phyloP scores from a whole-genome alignment of 2,113 vertebrate genomes.

The Nycticryphes semicollaris region DNA sequence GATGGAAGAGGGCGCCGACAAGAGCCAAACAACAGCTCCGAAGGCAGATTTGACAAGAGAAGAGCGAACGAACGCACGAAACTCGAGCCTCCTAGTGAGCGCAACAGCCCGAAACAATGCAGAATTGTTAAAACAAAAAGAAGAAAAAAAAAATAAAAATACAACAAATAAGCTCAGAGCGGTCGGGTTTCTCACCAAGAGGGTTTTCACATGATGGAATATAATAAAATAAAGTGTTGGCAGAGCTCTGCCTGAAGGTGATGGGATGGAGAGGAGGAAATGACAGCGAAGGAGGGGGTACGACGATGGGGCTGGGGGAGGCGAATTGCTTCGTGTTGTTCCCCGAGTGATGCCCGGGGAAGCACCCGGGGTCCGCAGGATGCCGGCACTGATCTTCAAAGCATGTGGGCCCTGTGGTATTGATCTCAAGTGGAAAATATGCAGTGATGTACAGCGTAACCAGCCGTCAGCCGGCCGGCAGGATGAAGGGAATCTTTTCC shows the following conservation, averaged over 20 bases:
- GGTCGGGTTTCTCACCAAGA: background rate
- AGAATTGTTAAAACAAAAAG: background rate
- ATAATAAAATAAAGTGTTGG: background rate
- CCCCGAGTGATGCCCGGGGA: background rate
- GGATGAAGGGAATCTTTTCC: background rate
- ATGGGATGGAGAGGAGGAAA: background rate
- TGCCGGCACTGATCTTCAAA: background rate
- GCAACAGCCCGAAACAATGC: background rate
- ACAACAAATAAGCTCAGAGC: background rate
- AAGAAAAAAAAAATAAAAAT: background rate
- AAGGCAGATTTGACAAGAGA: background rate
- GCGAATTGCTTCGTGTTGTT: background rate
- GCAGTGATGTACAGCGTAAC: background rate
- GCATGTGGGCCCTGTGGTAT: background rate
- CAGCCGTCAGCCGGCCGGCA: background rate
- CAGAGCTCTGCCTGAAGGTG: background rate
- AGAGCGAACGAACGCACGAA: background rate
- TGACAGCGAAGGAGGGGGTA: background rate
- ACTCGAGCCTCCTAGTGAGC: background rate
- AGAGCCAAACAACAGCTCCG: constrained; percentile 1
- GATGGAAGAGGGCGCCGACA: background rate
- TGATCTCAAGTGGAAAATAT: constrained; percentile 41
- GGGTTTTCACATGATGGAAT: background rate
- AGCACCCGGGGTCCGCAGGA: background rate
- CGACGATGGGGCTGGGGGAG: fast-evolving